Percentiles rank a stretch among this genome's conserved stretches.
Conservation (phyloP, 2,797 vertebrate genomes). For the Gouania willdenowi region DNA sequence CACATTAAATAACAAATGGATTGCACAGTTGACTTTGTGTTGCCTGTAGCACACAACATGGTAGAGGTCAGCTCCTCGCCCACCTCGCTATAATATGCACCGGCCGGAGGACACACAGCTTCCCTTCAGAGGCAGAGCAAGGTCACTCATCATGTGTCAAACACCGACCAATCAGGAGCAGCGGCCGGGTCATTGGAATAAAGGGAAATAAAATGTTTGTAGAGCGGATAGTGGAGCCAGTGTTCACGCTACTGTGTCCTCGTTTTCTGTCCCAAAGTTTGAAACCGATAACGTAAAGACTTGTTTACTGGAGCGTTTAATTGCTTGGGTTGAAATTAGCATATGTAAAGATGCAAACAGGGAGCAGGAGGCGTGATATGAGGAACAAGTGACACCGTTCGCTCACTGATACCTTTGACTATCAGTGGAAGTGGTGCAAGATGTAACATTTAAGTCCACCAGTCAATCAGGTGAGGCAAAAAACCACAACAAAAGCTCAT, state of each 20-base stretch:
- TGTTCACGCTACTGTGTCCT: not conserved
- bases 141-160: slow-evolving; percentile 27
- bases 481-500: too few species aligned
- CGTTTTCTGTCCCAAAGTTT: not conserved
- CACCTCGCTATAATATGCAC: slow-evolving; percentile 6
- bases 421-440: not conserved
- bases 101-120: slow-evolving; percentile 1
- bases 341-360: slow-evolving; percentile 19
- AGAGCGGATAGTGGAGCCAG: not conserved
- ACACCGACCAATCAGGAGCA: not conserved
- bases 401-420: not conserved
- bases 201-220: not conserved
- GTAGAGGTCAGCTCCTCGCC: slow-evolving; percentile 7
- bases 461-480: slow-evolving; percentile 14
- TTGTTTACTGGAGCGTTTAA: slow-evolving; percentile 1
- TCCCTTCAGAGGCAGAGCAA: slow-evolving; percentile 15
- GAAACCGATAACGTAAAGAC: not conserved
- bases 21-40: slow-evolving; percentile 13
- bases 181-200: slow-evolving; percentile 1
- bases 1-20: slow-evolving; percentile 2
- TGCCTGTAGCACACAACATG: slow-evolving; percentile 4
- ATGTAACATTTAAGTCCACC: not conserved
- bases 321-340: slow-evolving; percentile 33
- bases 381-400: slow-evolving; percentile 4
- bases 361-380: slow-evolving; percentile 16